Conservation (phyloP, 2,797 vertebrate species). For the Acipenser transmontanus region DNA sequence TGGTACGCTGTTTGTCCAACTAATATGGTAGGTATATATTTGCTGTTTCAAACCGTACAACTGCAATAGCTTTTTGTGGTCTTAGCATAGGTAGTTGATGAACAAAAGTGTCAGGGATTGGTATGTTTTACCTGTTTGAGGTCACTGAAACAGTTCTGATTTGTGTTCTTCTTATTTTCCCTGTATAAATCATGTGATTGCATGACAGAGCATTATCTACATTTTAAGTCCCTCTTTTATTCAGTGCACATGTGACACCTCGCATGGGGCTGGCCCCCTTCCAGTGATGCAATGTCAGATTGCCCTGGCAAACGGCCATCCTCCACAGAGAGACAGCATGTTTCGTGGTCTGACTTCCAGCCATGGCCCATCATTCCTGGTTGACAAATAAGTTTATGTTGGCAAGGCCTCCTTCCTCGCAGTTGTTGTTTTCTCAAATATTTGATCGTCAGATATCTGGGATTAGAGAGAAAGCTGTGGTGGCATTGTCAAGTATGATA, state of each 20-base stretch:
- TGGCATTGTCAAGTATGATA: slow-evolving; percentile 2
- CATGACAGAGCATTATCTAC: slow-evolving; percentile 9
- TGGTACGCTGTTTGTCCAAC: no score
- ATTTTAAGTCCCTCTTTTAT: slow-evolving; percentile 11
- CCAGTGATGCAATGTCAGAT: slow-evolving; percentile 16
- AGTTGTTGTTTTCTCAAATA: slow-evolving; percentile 18
- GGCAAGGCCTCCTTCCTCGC: not conserved
- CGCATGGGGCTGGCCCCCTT: slow-evolving; percentile 6
- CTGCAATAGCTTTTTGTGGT: no score
- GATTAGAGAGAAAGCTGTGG: slow-evolving; percentile 13
- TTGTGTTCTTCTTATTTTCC: not conserved
- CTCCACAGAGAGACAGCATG: slow-evolving; percentile 7
- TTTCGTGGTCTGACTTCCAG: not conserved
- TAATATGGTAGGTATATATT: no score
- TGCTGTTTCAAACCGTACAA: no score
- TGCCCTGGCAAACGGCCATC: slow-evolving; percentile 10
- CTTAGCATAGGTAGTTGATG: no score
- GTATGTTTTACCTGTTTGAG: no score
- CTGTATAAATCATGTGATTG: not conserved
- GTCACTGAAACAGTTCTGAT: no score
- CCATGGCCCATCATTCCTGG: not conserved
- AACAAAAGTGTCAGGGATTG: no score
- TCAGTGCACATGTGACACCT: slow-evolving; percentile 10
- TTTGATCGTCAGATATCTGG: slow-evolving; percentile 5
- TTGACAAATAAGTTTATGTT: not conserved